Percentiles rank a stretch among this genome's conserved stretches.
Evolutionary conservation across 1,140 invertebrate species (phyloP).

Genomic region (Epicauta chinensis): DNA sequence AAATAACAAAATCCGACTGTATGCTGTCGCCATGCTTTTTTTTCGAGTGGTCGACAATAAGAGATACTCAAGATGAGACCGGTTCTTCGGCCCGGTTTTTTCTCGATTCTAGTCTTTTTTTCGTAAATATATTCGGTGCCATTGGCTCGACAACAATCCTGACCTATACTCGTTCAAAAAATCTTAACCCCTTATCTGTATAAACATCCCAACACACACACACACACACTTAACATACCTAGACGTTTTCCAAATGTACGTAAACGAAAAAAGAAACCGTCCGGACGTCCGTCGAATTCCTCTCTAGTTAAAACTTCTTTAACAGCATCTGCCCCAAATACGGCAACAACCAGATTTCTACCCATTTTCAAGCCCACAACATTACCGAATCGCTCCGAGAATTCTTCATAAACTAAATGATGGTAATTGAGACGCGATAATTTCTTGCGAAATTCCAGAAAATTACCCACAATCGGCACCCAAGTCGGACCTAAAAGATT

Average conservation of each 20-base stretch:
- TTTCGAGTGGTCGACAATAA: constrained; percentile 5
- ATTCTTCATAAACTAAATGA: constrained; percentile 33
- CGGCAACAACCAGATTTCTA: constrained; percentile 51
- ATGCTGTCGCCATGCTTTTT: not conserved
- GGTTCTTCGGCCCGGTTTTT: not conserved
- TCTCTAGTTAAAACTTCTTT: constrained; percentile 54
- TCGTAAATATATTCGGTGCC: not conserved
- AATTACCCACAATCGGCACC: constrained; percentile 35
- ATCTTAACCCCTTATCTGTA: constrained; percentile 4
- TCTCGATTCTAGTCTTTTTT: not conserved
- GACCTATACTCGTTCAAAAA: constrained; percentile 7
- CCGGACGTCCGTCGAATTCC: constrained; percentile 62
- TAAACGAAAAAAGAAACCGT: constrained; percentile 60
- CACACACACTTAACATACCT: constrained; percentile 43
- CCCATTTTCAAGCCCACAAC: constrained; percentile 46
- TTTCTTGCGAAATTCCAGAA: constrained; percentile 17
- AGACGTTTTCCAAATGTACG: constrained; percentile 57
- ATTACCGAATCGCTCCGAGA: constrained; percentile 30
- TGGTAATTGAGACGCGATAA: constrained; percentile 26
- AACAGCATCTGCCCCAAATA: constrained; percentile 55
- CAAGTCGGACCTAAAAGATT: constrained; percentile 32
- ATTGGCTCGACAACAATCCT: not conserved
- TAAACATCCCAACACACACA: constrained; percentile 16
- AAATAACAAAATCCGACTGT: not conserved
- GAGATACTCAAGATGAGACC: constrained; percentile 6